Conservation (phyloP, 2,797 vertebrate species). For the Manis pentadactyla region DNA sequence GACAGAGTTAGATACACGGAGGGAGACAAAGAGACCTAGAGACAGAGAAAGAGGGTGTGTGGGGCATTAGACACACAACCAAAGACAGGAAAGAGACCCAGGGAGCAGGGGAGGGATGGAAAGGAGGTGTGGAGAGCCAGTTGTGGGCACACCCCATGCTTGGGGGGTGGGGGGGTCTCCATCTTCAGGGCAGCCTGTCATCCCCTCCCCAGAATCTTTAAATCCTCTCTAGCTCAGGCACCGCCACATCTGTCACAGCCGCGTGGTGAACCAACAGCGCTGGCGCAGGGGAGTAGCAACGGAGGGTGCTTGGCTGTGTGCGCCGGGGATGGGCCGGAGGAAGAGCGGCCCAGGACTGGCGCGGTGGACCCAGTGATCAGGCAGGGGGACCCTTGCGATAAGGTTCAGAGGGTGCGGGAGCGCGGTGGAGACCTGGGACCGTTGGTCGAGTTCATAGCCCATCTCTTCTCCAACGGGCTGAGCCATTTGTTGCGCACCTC, state of each 20-base stretch:
- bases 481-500: not conserved
- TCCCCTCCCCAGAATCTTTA: slow-evolving; percentile 55
- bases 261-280: not conserved
- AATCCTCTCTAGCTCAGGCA: slow-evolving; percentile 44
- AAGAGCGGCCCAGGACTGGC: not conserved
- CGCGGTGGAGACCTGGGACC: too few species aligned
- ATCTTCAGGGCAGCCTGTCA: not conserved
- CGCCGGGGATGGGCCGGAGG: not conserved
- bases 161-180: not conserved
- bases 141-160: not conserved
- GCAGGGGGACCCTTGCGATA: not conserved
- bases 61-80: not conserved
- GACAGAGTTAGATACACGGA: not conserved
- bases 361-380: accelerated
- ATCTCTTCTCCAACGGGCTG: not conserved
- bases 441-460: accelerated
- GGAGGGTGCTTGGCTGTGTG: not conserved
- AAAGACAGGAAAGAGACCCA: not conserved
- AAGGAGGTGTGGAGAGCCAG: not conserved
- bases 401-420: not conserved
- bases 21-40: not conserved
- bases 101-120: not conserved
- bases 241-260: not conserved
- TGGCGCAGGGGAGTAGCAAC: not conserved
- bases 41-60: not conserved